Evolutionary conservation across 2,888 invertebrate genomes (phyloP).

Genomic region (Stenotaenia linearis): DNA sequence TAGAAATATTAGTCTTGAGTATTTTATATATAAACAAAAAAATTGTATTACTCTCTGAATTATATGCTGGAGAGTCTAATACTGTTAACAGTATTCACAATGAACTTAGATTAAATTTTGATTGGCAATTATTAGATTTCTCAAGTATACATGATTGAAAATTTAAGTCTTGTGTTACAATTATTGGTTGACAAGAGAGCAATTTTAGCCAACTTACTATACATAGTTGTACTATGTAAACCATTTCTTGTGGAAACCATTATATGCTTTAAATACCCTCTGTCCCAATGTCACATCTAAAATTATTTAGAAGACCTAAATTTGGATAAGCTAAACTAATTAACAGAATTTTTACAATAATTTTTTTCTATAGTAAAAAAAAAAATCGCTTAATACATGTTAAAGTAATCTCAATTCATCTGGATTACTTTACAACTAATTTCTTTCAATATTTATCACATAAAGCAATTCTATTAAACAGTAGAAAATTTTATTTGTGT

Average conservation of each 20-base stretch:
- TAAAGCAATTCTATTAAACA: neutral
- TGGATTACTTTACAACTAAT: neutral
- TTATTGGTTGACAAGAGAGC: no score
- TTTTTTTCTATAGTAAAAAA: neutral
- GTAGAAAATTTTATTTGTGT: neutral
- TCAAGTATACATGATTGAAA: neutral
- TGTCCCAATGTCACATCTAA: no score
- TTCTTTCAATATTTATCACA: neutral
- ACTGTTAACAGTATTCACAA: neutral
- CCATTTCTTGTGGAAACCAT: no score
- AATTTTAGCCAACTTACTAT: no score
- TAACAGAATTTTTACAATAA: neutral
- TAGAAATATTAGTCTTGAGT: neutral
- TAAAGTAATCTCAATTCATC: no score
- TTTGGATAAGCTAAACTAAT: neutral
- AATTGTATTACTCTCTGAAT: neutral
- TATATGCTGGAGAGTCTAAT: neutral
- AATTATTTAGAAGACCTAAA: neutral
- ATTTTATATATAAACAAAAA: neutral
- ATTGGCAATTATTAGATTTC: neutral
- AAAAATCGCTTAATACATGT: no score
- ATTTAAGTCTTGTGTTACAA: no score
- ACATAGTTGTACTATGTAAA: no score
- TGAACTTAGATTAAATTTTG: neutral
- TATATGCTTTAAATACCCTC: no score